Evolutionary conservation across 2,113 vertebrate genomes (phyloP).

Genomic region (Romanogobio albipinnatus): DNA sequence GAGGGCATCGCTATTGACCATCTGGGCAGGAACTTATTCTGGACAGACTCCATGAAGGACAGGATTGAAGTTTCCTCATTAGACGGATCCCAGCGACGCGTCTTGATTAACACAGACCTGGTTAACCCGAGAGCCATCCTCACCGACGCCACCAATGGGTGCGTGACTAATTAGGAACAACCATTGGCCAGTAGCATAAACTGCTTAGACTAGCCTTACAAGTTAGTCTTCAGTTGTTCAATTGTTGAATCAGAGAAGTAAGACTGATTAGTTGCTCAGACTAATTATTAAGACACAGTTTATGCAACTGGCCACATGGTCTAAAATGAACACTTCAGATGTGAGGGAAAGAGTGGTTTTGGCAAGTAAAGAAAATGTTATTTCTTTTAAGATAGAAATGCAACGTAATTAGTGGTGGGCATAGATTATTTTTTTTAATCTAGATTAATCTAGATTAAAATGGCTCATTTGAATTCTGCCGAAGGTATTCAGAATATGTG

Average conservation of each 20-base stretch:
- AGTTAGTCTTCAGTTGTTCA: too few species aligned
- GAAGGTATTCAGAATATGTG: too few species aligned
- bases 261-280: too few species aligned
- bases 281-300: too few species aligned
- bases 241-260: too few species aligned
- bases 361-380: neutral
- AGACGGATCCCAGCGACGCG: constrained; percentile 84
- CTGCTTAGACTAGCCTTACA: too few species aligned
- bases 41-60: constrained; percentile 92
- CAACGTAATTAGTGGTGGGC: too few species aligned
- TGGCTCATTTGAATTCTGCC: too few species aligned
- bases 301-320: too few species aligned
- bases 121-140: constrained; percentile 91
- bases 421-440: too few species aligned
- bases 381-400: neutral
- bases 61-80: constrained; percentile 89
- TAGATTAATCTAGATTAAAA: too few species aligned
- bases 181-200: too few species aligned
- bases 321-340: neutral
- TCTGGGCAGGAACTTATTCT: constrained; percentile 90
- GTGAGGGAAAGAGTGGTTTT: neutral
- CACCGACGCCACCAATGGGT: constrained; percentile 84
- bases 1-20: constrained; percentile 92
- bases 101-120: constrained; percentile 85
- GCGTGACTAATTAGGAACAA: constrained; percentile 41